Base-by-base conservation (phyloP, 2,113 vertebrate species). In the Paradoxurus hermaphroditus region DNA sequence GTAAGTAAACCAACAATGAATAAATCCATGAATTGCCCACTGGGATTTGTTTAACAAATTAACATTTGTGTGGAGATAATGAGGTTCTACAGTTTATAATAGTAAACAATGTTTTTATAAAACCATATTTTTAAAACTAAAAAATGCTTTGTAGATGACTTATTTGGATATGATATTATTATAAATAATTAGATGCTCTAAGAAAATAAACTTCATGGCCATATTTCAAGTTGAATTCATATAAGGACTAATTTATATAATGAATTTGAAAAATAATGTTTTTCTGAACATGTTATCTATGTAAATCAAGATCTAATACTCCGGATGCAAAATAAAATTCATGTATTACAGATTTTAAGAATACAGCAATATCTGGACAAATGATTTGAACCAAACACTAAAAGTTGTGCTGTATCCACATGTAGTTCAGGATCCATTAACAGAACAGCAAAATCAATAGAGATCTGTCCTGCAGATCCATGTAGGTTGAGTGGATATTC, bases 1-100 rank as follows among this genome's bases (percentile, higher is more conserved):
- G 83, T 98, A 98, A 98, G 98, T 98, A 98, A 98, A 98, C 98
- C 96, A 98, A 98, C 97, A 98, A 98, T 97, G 98, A 98, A 98
- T 98, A 98, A 97, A 99, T 98, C 97, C 95, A 97, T 96, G 94
- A 98, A 97, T 95, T 98, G 94, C 97, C 73, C 96, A 90, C 84
- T 95, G 98, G 97, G 98, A 98, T 98, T 98, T 99, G 97, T 98
- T 98, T 98, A 98, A 98, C 97, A 98, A 98, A 99, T 99, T 98
- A 99, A 98, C 97, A 98, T 98, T 98, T 98, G 98, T 98, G 95
- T 96, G 97, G 97, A 97, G 98, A 98, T 98, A 99, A 99, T 98
- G 96, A 99, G 96, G 93, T 98, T 98, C 96, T 97, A 97, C 72
- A 98, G 93, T 41, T 86, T 97, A 97, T 87, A 98, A 98, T 93